Evolutionary conservation across 2,888 invertebrate genomes (phyloP).

Genomic region (Argyra leucocephala): DNA sequence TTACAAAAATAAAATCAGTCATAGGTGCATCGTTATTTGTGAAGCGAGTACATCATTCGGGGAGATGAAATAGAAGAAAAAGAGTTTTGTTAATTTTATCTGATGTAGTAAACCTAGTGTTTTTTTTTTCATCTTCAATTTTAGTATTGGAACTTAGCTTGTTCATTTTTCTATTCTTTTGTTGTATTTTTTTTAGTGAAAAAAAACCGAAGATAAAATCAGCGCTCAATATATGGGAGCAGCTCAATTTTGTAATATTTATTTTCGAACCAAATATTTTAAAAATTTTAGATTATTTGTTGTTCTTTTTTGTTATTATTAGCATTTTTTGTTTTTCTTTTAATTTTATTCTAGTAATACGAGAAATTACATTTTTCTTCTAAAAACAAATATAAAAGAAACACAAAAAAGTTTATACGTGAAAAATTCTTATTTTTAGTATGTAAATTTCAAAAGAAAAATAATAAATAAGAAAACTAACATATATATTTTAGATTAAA

Average conservation of each 20-base stretch:
- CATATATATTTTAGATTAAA: background rate
- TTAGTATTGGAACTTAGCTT: background rate
- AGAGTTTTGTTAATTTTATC: background rate
- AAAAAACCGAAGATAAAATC: background rate
- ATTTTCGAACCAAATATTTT: background rate
- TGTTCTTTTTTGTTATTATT: background rate
- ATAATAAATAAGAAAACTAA: background rate
- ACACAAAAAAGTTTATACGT: too few species aligned
- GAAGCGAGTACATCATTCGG: too few species aligned
- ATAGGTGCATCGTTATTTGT: too few species aligned
- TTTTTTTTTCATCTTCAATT: background rate
- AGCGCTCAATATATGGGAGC: slow-evolving; percentile 1
- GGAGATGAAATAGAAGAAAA: too few species aligned
- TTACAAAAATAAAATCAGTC: too few species aligned
- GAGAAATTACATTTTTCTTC: too few species aligned
- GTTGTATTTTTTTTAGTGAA: background rate
- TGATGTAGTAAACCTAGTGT: background rate
- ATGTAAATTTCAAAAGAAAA: background rate
- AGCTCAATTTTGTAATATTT: background rate
- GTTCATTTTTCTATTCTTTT: too few species aligned
- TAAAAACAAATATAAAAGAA: too few species aligned
- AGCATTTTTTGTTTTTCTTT: too few species aligned
- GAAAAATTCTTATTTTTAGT: too few species aligned
- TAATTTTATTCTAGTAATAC: too few species aligned
- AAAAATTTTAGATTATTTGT: background rate